Evolutionary conservation across 2,888 invertebrate species (phyloP).

Genomic region (Sphaerophoria rueppellii): DNA sequence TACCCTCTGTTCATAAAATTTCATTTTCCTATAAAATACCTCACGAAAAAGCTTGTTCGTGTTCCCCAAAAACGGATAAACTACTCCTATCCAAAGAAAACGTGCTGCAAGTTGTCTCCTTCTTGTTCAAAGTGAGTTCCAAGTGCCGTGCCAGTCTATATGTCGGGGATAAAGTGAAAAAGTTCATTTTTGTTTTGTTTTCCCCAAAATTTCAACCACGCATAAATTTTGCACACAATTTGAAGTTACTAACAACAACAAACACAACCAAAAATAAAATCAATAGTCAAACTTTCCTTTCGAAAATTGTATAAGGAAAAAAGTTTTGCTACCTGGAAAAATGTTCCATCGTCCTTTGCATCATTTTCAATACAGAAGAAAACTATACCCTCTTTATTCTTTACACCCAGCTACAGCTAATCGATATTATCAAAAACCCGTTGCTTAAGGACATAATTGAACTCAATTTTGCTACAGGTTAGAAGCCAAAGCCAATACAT

Average conservation of each 20-base stretch:
- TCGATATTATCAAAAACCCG: conserved; percentile 36
- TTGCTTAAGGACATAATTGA: conserved; percentile 48
- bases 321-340: conserved; percentile 25
- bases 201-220: neutral
- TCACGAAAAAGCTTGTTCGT: conserved; percentile 14
- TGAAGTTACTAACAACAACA: neutral
- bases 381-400: neutral
- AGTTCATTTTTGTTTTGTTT: neutral
- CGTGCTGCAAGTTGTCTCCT: neutral
- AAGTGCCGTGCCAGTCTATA: too few species aligned
- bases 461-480: conserved; percentile 43
- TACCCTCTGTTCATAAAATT: conserved; percentile 30
- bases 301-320: conserved; percentile 6
- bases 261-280: neutral
- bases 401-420: neutral
- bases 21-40: neutral
- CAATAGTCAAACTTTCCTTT: conserved; percentile 10
- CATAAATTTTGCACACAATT: conserved; percentile 15
- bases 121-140: neutral
- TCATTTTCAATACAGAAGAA: neutral
- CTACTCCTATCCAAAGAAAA: conserved; percentile 9
- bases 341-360: neutral
- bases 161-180: neutral
- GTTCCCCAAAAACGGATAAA: neutral
- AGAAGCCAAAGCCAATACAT: conserved; percentile 43